Percentiles rank a stretch among this genome's conserved stretches.
These are phyloP conservation scores for Trematocara variabile DNA, from an alignment of 2,113 vertebrate genomes.

Conservation along the genomic window DNA sequence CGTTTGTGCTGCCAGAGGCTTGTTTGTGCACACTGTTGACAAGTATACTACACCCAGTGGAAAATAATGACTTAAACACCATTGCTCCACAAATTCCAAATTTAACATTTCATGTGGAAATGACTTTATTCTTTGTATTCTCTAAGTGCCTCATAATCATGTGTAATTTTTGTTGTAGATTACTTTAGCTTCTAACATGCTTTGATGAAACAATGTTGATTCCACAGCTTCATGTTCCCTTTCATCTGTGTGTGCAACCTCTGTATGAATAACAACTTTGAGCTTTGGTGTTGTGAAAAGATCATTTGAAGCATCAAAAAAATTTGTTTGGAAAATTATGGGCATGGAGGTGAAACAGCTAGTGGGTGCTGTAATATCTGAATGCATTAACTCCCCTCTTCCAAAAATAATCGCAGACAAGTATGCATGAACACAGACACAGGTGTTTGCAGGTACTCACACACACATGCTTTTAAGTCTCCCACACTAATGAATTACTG, in stretches of 20 bases:
- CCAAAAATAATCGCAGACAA: background rate
- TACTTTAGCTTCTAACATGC: conserved; percentile 14
- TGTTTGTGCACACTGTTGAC: conserved; percentile 21
- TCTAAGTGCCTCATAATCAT: conserved; percentile 39
- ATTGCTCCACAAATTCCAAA: conserved; percentile 8
- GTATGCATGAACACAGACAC: background rate
- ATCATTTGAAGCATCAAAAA: conserved; percentile 37
- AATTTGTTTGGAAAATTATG: conserved; percentile 8
- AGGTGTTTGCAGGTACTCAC: background rate
- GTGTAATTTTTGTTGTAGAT: conserved; percentile 41
- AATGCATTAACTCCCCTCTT: background rate
- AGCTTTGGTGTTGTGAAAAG: background rate
- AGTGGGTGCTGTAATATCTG: background rate
- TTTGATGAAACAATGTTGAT: conserved; percentile 42
- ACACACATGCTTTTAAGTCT: background rate
- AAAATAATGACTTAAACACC: conserved; percentile 39
- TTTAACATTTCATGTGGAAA: conserved; percentile 8
- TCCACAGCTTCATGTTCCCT: conserved; percentile 20
- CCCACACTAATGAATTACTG: background rate
- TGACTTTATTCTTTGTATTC: conserved; percentile 18
- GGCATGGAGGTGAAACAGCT: conserved; percentile 14
- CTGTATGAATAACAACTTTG: background rate
- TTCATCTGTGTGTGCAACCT: conserved; percentile 29
- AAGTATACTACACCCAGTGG: background rate
- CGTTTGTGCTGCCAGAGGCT: conserved; percentile 23